Base-by-base conservation (phyloP, 1,140 invertebrate genomes). In the Harpegnathos saltator region DNA sequence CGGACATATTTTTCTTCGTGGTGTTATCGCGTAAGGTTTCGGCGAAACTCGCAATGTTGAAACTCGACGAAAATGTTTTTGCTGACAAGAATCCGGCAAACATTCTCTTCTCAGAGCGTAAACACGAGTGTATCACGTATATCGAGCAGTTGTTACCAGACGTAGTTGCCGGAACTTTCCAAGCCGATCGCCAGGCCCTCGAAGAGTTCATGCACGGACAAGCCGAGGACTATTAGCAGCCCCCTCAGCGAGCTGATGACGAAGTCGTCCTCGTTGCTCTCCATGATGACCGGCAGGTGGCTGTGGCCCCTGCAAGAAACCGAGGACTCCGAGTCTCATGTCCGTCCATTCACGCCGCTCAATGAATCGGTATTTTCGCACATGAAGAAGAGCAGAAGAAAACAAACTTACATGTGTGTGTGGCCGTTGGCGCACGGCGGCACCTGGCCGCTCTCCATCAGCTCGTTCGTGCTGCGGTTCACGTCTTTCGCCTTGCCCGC, bases 131-230 rank as follows among this genome's bases (percentile, higher is more conserved):
- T n/a, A n/a, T n/a, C n/a, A n/a, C n/a, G n/a, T n/a, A n/a, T n/a
- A n/a, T n/a, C n/a, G n/a, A n/a, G n/a, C n/a, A n/a, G n/a, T n/a
- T n/a, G n/a, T n/a, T 94, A 95, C 96, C 97, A 98, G 9, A 98
- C 97, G 61, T 96, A 95, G 1, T 93, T 91, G 7, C 96, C 93
- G 12, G 95, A 95, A 22, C 95, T 94, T 92, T 98, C 97, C 24
- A 98, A 94, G 12, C 98, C 98, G 75, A 99, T 97, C 24, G 98
- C 97, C 74, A 99, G 95, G 33, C 98, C 98, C 95, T 99, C 98
- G 90, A 99, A 98, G 0, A 98, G 94, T 86, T 98, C 97, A 91
- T 99, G 98, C 71, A 99, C 96, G 5, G 98, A 98, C 14, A 99
- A 94, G 1, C 98, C 98, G 26, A 98, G 93, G 0, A 99, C 97